Conservation (phyloP, 1,140 invertebrate species). For the Microplitis mediator region DNA sequence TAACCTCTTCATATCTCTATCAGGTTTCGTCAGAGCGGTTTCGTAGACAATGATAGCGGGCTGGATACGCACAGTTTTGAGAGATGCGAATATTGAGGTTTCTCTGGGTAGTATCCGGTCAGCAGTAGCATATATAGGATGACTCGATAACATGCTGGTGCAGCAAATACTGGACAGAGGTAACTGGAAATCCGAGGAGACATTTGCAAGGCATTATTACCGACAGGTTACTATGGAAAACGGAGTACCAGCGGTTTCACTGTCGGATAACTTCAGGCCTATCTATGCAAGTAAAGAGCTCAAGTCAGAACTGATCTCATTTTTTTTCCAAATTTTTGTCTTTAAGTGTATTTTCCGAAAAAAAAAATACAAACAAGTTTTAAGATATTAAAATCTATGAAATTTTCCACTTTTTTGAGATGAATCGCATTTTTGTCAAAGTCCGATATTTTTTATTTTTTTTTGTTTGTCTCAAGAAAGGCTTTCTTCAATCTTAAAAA, state of each 20-base stretch:
- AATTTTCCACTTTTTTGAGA: no score
- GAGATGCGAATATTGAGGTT: conserved; percentile 29
- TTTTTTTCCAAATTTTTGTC: no score
- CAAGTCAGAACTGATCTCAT: no score
- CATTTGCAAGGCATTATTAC: conserved; percentile 21
- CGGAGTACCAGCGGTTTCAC: background rate
- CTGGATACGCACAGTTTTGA: conserved; percentile 36
- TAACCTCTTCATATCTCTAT: conserved; percentile 15
- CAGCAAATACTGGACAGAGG: conserved; percentile 32
- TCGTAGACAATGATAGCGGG: conserved; percentile 29
- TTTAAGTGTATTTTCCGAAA: no score
- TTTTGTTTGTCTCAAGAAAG: no score
- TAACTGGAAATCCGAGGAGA: conserved; percentile 25
- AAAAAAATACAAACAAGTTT: no score
- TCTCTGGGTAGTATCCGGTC: conserved; percentile 39
- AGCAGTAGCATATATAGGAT: conserved; percentile 39
- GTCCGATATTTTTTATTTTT: no score
- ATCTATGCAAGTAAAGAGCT: background rate
- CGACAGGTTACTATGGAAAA: background rate
- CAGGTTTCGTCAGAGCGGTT: conserved; percentile 4
- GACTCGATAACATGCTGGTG: conserved; percentile 34
- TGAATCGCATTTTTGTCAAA: no score
- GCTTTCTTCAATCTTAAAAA: no score
- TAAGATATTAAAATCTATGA: no score
- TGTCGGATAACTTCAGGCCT: conserved; percentile 1